A percentile compares a stretch with the other conserved stretches of the same genome.
Conservation (phyloP, 1,140 invertebrate species). For the Bombus breviceps region DNA sequence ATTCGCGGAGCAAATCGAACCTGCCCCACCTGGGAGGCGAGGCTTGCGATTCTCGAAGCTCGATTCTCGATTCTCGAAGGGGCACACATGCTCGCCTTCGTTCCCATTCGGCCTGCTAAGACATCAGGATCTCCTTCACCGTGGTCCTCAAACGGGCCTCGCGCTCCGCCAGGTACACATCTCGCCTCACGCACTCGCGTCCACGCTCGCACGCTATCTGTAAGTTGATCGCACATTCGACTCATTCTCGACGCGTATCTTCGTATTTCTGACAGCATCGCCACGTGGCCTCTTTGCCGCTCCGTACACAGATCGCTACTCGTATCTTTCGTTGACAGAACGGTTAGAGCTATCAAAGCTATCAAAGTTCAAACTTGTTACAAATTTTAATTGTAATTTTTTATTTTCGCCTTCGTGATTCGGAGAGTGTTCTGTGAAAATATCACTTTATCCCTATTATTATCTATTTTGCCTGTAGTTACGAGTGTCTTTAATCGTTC, state of each 20-base stretch:
- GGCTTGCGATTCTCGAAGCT: conserved; percentile 57
- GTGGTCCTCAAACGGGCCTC: conserved; percentile 82
- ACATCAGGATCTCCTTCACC: conserved; percentile 80
- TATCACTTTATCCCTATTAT: too few relatives aligned
- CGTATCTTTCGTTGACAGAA: background rate
- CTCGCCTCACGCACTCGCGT: conserved; percentile 58
- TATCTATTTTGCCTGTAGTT: too few relatives aligned
- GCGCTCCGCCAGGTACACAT: conserved; percentile 80
- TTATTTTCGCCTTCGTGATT: too few relatives aligned
- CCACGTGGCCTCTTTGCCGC: background rate
- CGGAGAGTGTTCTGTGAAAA: too few relatives aligned
- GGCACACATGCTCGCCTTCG: conserved; percentile 75
- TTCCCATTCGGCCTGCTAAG: conserved; percentile 74
- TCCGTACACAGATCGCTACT: background rate
- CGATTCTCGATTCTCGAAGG: conserved; percentile 78
- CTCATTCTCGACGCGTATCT: background rate
- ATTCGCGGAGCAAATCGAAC: conserved; percentile 61
- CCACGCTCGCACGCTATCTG: conserved; percentile 7
- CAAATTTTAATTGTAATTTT: too few relatives aligned
- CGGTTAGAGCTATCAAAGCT: too few relatives aligned
- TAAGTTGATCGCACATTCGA: conserved; percentile 51
- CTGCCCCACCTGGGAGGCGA: conserved; percentile 59
- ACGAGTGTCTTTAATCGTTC: too few relatives aligned
- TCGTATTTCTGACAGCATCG: background rate
- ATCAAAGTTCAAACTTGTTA: too few relatives aligned